phyloP scores from a whole-genome alignment of 53 echinoderm and acorn worm genomes.

The Paracentrotus lividus region DNA sequence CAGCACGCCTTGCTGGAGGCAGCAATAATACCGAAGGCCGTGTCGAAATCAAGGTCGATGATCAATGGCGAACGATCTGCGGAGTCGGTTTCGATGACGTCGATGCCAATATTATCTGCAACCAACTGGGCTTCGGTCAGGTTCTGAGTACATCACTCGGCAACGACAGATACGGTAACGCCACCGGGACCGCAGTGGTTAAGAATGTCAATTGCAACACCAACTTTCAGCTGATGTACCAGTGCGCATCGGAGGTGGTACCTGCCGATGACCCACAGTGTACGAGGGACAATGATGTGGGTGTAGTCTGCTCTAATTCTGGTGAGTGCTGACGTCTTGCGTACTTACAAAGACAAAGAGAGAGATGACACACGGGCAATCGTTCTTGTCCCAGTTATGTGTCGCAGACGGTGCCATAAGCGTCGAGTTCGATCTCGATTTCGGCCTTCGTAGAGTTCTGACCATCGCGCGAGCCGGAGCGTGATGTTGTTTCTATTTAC shows the following conservation, averaged over 20 bases:
- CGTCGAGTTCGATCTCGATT: too few species aligned
- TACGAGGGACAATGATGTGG: neutral
- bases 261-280: constrained; percentile 2
- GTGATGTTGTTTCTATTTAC: too few species aligned
- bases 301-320: neutral
- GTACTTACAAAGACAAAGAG: too few species aligned
- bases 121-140: constrained; percentile 39
- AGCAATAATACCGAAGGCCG: constrained; percentile 45
- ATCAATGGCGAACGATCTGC: constrained; percentile 50
- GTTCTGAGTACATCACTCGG: neutral
- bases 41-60: constrained; percentile 47
- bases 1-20: constrained; percentile 54
- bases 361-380: too few species aligned
- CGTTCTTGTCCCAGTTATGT: too few species aligned
- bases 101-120: constrained; percentile 49
- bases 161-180: constrained; percentile 5
- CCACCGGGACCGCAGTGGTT: neutral
- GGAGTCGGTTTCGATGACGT: constrained; percentile 8
- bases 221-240: constrained; percentile 57
- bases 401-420: too few species aligned
- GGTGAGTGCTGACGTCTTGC: neutral
- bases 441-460: too few species aligned
- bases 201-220: constrained; percentile 38
- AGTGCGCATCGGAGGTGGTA: constrained; percentile 37
- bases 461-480: too few species aligned